Evolutionary conservation across 1,140 invertebrate genomes (phyloP).

Genomic region (Leptinotarsa texana): DNA sequence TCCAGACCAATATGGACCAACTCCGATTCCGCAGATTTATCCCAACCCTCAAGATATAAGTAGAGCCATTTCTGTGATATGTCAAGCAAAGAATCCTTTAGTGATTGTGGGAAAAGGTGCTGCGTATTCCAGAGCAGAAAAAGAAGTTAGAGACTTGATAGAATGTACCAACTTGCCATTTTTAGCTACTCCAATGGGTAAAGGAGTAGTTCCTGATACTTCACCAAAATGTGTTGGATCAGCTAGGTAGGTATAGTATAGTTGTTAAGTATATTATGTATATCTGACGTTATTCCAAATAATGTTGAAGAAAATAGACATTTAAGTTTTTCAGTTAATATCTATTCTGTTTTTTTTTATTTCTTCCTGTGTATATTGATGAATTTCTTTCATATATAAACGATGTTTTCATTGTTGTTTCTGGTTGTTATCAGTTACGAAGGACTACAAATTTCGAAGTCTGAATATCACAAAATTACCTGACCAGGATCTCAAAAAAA

Average conservation of each 20-base stretch:
- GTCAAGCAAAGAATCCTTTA: conserved; percentile 76
- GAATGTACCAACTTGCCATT: conserved; percentile 78
- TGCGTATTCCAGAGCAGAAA: conserved; percentile 80
- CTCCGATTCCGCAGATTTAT: conserved; percentile 67
- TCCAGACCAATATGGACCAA: conserved; percentile 55
- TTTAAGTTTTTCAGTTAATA: no score
- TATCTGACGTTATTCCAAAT: no score
- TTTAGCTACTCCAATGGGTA: conserved; percentile 95
- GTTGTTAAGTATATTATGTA: no score
- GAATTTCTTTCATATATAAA: no score
- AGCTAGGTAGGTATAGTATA: conserved; percentile 58
- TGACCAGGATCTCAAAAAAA: no score
- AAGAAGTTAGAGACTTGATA: conserved; percentile 71
- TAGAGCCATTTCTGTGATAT: conserved; percentile 70
- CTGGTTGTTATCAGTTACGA: no score
- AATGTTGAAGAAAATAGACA: no score
- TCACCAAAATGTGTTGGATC: conserved; percentile 78
- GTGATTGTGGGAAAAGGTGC: conserved; percentile 94
- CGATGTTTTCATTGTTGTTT: no score
- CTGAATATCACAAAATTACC: no score
- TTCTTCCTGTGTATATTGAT: no score
- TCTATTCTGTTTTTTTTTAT: no score
- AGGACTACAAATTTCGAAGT: no score
- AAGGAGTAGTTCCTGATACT: conserved; percentile 87
- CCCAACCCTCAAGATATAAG: conserved; percentile 71